Evolutionary conservation across 2,113 vertebrate genomes (phyloP).

Genomic region (Crotalus tigris): DNA sequence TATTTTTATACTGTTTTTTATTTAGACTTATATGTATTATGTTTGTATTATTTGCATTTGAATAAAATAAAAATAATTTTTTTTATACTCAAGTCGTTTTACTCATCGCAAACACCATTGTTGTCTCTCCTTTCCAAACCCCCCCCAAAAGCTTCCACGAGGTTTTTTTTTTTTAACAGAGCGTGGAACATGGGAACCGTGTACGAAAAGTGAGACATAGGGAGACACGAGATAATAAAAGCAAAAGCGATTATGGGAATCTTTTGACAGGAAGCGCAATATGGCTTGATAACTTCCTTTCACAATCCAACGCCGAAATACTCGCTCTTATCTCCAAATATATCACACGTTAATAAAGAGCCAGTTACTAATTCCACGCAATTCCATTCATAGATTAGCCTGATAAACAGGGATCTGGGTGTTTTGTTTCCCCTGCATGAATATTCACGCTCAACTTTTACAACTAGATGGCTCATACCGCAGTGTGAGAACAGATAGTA

Average conservation of each 20-base stretch:
- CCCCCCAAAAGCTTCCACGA: neutral
- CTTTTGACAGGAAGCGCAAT: slow-evolving; percentile 13
- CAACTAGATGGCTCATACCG: too few species aligned
- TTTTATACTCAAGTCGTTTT: neutral
- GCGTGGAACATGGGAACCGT: neutral
- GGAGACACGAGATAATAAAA: slow-evolving; percentile 1
- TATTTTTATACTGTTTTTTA: too few species aligned
- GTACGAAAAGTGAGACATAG: slow-evolving; percentile 1
- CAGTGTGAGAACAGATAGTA: too few species aligned
- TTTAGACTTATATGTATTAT: too few species aligned
- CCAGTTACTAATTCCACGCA: neutral
- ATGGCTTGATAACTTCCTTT: slow-evolving; percentile 14
- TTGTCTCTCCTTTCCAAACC: neutral
- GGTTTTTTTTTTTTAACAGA: neutral
- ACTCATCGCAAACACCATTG: neutral
- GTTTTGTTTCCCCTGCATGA: slow-evolving; percentile 20
- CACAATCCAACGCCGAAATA: neutral
- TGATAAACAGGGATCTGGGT: neutral
- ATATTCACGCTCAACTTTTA: slow-evolving; percentile 30
- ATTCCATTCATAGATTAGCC: slow-evolving; percentile 10
- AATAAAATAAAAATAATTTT: too few species aligned
- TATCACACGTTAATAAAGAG: neutral
- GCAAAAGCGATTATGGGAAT: neutral
- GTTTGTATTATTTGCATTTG: too few species aligned
- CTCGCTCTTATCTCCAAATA: neutral